Conservation (phyloP, 2,797 vertebrate species). For the Sus cebifrons region DNA sequence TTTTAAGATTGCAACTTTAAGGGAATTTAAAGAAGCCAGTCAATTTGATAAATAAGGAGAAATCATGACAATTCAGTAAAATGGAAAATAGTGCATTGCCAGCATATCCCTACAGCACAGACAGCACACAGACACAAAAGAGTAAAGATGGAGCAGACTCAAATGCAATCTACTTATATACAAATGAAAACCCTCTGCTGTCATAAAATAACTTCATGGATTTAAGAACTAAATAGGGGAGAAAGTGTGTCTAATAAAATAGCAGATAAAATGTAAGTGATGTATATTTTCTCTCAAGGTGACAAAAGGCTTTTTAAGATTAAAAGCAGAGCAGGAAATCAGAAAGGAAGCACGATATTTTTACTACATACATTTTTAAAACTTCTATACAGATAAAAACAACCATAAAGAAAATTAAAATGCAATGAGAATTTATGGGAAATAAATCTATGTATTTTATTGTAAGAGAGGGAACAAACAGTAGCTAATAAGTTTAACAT, state of each 20-base stretch:
- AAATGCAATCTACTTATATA: constrained; percentile 11
- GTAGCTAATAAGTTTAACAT: not conserved
- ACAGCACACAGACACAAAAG: not conserved
- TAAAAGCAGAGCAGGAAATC: constrained; percentile 53
- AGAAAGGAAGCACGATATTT: not conserved
- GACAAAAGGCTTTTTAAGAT: constrained; percentile 49
- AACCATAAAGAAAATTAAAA: constrained; percentile 29
- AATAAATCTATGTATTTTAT: constrained; percentile 11
- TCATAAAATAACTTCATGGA: constrained; percentile 4
- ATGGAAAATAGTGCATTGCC: not conserved
- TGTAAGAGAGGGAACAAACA: not conserved
- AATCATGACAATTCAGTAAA: not conserved
- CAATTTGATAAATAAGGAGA: constrained; percentile 48
- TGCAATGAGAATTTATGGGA: not conserved
- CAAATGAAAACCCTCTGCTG: not conserved
- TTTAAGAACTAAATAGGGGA: not conserved
- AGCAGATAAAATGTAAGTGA: constrained; percentile 13
- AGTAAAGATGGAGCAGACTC: not conserved
- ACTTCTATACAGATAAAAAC: not conserved
- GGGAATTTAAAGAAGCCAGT: constrained; percentile 27
- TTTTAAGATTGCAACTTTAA: not conserved
- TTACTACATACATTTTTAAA: not conserved
- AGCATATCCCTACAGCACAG: not conserved
- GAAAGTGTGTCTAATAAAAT: constrained; percentile 46
- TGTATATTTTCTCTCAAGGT: not conserved